Base-by-base conservation (phyloP, 2,888 invertebrate genomes). In the Fissipunctia ypsillon region DNA sequence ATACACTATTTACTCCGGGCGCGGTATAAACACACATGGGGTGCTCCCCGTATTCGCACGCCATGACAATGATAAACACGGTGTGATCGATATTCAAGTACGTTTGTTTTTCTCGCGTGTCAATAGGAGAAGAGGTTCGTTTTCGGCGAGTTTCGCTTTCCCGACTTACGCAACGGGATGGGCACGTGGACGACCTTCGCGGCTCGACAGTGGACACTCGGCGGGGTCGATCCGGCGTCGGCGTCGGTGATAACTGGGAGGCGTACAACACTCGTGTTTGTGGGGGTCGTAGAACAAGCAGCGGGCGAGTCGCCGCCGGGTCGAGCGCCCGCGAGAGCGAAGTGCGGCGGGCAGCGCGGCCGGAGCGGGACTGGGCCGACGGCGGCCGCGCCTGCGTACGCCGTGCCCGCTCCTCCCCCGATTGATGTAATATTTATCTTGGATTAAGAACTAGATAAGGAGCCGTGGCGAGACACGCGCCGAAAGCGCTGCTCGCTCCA, bases 391-490 rank as follows among this genome's bases (percentile, higher is more conserved):
- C 93, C 88, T 91, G 94, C 93, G 93, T 89, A 85, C 82, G 76
- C 60, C 86, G 84, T 31, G 14, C 69, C 73, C 41, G 69, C 91
- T 88, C 92, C 93, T 90, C 93, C 93, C 94, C 94, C 95, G 93
- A 95, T 96, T 95, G 95, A 96, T 95, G 94, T 95, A 95, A 96
- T 96, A 96, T 95, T 95, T 95, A 95, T 96, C 95, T 96, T 94
- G 95, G 94, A 95, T 95, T 95, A 96, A 94, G 93, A 94, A 93
- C 93, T 94, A 93, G 94, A 94, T 94, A 94, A 94, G 93, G 90
- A 92, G 91, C 90, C 87, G 88, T 73, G 82, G 90, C 88, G 89
- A 89, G 90, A 89, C 90, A 84, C 88, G 88, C 89, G 88, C 81
- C 85, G 78, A 85, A 85, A 85, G 82, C 81, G 85, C 80, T 88